A percentile compares a stretch with the other conserved stretches of the same genome.
phyloP scores from a whole-genome alignment of 2,888 invertebrate genomes.

The Cataglyphis albicans region DNA sequence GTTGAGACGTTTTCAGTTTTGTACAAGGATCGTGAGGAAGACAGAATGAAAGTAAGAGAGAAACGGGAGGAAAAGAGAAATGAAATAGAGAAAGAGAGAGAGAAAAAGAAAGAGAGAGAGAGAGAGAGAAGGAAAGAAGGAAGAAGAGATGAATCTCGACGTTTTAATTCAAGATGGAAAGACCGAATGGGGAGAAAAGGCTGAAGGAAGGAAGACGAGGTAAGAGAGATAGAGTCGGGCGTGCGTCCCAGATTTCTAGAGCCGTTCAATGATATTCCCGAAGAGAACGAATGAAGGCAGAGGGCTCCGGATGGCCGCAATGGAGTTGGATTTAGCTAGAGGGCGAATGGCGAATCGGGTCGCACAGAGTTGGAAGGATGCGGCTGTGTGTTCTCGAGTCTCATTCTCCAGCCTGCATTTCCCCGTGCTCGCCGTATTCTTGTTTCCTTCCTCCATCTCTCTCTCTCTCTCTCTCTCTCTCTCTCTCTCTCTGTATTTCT shows the following conservation, averaged over 20 bases:
- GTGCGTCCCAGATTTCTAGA: conserved; percentile 77
- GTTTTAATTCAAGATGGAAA: conserved; percentile 63
- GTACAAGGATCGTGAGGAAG: conserved; percentile 5
- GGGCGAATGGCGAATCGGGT: conserved; percentile 75
- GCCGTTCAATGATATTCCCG: conserved; percentile 78
- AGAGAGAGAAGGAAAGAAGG: background rate
- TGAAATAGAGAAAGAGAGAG: background rate
- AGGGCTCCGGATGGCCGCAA: conserved; percentile 75
- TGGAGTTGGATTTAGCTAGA: conserved; percentile 79
- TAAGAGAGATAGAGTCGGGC: conserved; percentile 37
- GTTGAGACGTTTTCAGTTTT: conserved; percentile 12
- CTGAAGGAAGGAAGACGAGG: background rate
- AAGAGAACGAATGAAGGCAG: conserved; percentile 71
- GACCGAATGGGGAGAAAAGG: conserved; percentile 36
- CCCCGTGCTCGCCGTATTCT: conserved; percentile 15
- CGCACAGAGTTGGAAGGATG: conserved; percentile 70
- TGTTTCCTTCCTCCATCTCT: conserved; percentile 47
- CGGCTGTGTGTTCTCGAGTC: conserved; percentile 68
- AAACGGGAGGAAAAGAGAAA: background rate
- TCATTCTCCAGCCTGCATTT: conserved; percentile 65
- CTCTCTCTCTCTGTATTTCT: conserved; percentile 34
- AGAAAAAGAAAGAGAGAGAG: background rate
- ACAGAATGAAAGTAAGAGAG: conserved; percentile 9
- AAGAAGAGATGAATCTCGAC: conserved; percentile 52
- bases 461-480: conserved; percentile 17